phyloP scores from a whole-genome alignment of 2,797 vertebrate genomes.

The Coilia nasus region DNA sequence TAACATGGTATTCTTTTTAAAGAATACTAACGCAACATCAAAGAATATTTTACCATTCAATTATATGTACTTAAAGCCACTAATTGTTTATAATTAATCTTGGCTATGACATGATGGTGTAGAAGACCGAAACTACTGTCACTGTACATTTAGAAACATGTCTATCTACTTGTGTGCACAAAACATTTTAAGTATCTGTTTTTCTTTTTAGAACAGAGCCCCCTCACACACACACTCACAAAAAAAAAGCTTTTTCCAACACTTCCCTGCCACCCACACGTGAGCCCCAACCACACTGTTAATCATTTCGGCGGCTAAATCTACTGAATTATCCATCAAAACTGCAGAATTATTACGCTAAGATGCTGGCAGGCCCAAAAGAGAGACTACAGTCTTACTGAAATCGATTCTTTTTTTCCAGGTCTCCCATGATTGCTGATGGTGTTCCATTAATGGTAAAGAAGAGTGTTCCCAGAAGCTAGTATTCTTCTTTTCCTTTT shows the following conservation, averaged over 20 bases:
- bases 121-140: neutral
- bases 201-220: conserved; percentile 18
- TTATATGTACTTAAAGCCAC: neutral
- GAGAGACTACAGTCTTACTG: conserved; percentile 4
- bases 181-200: conserved; percentile 18
- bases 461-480: neutral
- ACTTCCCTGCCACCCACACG: conserved; percentile 17
- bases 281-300: conserved; percentile 8
- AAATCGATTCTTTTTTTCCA: conserved; percentile 39
- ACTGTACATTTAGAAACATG: neutral
- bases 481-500: neutral
- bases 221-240: neutral
- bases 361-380: neutral
- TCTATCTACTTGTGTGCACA: neutral
- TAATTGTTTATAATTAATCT: conserved; percentile 3
- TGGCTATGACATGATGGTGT: conserved; percentile 13
- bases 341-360: conserved; percentile 25
- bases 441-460: neutral
- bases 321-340: conserved; percentile 33
- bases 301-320: conserved; percentile 3
- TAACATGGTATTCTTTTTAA: neutral
- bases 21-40: neutral
- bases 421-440: conserved; percentile 30
- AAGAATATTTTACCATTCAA: neutral
- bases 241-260: neutral